phyloP scores from a whole-genome alignment of 2,797 vertebrate genomes.

The Rousettus madagascariensis region DNA sequence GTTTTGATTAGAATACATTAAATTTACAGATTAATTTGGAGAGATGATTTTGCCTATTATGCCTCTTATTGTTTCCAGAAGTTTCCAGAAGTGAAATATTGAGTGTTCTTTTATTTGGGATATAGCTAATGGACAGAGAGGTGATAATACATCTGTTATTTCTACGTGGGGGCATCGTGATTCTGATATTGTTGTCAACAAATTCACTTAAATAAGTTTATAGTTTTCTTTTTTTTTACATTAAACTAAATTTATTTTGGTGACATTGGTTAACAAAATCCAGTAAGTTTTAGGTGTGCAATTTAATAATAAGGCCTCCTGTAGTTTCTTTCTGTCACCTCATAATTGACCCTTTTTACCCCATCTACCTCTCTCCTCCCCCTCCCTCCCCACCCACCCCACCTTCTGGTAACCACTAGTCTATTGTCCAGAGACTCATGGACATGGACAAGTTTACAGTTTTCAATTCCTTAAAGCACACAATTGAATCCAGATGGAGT shows the following conservation, averaged over 20 bases:
- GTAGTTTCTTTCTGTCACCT: no score
- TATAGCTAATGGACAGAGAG: background rate
- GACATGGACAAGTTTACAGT: background rate
- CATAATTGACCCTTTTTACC: no score
- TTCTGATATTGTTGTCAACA: background rate
- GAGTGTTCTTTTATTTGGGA: background rate
- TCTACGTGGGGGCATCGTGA: background rate
- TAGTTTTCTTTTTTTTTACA: background rate
- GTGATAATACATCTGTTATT: background rate
- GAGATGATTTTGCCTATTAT: background rate
- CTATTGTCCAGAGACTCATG: no score
- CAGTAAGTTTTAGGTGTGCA: no score
- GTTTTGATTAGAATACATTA: slow-evolving; percentile 18
- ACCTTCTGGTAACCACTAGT: no score
- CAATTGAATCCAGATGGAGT: background rate
- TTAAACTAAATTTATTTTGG: no score
- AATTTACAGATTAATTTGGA: background rate
- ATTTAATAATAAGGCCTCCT: no score
- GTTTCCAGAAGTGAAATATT: background rate
- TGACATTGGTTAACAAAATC: no score
- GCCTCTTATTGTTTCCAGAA: slow-evolving; percentile 15
- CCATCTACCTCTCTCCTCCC: no score
- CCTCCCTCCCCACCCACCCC: no score
- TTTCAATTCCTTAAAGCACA: background rate
- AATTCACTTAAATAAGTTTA: background rate